Evolutionary conservation across 2,888 invertebrate genomes (phyloP), one percentile per base, ranked within the genome.

Genomic region (Clepsis dumicolana): DNA sequence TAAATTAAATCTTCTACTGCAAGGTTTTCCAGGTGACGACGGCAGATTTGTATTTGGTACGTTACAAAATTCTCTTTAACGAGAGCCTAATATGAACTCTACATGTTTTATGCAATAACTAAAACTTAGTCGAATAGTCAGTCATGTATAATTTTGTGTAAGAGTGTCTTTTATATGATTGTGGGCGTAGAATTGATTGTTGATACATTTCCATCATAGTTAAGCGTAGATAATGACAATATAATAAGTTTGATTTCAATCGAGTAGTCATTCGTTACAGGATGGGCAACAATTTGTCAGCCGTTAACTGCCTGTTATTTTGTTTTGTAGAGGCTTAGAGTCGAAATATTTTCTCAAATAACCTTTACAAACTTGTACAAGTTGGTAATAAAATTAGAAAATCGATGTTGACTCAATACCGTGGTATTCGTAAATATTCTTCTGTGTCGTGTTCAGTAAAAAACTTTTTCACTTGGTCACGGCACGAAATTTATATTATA

Each of bases 221-320:
- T 38, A 16, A 18, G 24, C 3, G 44, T 66, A n/a, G n/a, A n/a
- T n/a, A 66, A 66, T 66, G 61, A 2, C 54, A 56, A 35, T 66
- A 56, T 66, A 66, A 66, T 66, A 61, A 65, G 61, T 54, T 21
- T 29, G 38, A 67, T 52, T 67, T 50, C 67, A 12, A 67, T 67
- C 62, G 57, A 67, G 56, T 35, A 52, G 50, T 25, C 56, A 67
- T 67, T 57, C 38, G 62, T 48, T 63, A 67, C 67, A 67, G 62
- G 67, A 63, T 67, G 25, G 44, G 41, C 53, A 4, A 44, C 18
- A 21, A 50, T 27, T 62, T 61, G 60, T 25, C 66, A 12, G 21
- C 7, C 16, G 59, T 21, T n/a, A 5, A 35, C 24, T 41, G 24
- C 24, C 25, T 25, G 25, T 59, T n/a, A 41, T 59, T 21, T 38